Conservation (phyloP, 2,888 invertebrate genomes). For the Pheosia tremula region DNA sequence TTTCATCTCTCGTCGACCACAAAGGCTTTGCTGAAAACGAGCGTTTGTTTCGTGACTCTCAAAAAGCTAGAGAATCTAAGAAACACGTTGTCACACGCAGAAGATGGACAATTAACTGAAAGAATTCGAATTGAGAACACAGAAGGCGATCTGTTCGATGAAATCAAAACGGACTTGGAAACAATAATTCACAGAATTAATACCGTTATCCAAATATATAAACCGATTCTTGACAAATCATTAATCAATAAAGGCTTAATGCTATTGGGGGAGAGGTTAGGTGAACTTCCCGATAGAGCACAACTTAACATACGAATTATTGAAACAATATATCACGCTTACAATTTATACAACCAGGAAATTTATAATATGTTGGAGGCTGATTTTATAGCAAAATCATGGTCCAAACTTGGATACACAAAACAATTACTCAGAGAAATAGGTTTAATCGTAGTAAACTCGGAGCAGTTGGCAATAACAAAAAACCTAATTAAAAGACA, state of each 20-base stretch:
- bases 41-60: constrained; percentile 7
- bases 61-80: constrained; percentile 10
- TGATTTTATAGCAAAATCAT: background rate
- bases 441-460: background rate
- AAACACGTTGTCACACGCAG: constrained; percentile 9
- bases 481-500: background rate
- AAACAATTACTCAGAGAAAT: constrained; percentile 14
- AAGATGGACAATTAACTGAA: constrained; percentile 1
- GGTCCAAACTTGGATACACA: background rate
- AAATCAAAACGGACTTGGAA: constrained; percentile 3
- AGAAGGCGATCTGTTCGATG: background rate
- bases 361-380: background rate
- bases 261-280: constrained; percentile 8
- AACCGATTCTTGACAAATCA: constrained; percentile 15
- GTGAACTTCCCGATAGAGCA: constrained; percentile 2
- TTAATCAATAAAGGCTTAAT: constrained; percentile 12
- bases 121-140: constrained; percentile 3
- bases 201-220: constrained; percentile 11
- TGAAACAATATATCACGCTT: background rate
- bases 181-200: background rate
- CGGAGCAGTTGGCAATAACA: background rate
- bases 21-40: constrained; percentile 13
- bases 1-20: constrained; percentile 13
- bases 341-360: background rate
- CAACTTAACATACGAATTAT: background rate